phyloP scores from a whole-genome alignment of 2,113 vertebrate genomes.

The Chaenocephalus aceratus region DNA sequence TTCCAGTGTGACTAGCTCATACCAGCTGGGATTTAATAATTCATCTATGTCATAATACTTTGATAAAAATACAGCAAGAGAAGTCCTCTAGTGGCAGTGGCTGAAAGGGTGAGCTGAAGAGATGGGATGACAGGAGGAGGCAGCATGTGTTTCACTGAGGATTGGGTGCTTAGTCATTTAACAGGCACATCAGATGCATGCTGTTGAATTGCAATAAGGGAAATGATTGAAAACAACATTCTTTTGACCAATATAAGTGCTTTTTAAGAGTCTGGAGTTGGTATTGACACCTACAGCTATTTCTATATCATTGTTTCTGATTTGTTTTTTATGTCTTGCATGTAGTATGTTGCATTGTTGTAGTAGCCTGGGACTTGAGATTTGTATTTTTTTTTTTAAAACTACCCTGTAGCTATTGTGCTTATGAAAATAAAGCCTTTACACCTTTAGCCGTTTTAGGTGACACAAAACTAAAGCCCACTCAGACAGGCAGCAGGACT shows the following conservation, averaged over 20 bases:
- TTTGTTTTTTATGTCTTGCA: too few species aligned
- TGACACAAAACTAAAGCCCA: neutral
- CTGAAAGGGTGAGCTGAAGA: conserved; percentile 32
- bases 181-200: neutral
- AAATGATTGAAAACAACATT: neutral
- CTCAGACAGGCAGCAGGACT: neutral
- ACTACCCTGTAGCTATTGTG: too few species aligned
- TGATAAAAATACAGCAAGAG: neutral
- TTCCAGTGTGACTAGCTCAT: conserved; percentile 14
- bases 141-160: neutral
- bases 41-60: conserved; percentile 3
- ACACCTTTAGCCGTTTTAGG: neutral
- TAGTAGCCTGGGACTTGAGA: too few species aligned
- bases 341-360: too few species aligned
- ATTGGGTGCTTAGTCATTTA: neutral
- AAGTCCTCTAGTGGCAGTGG: neutral
- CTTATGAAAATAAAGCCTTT: too few species aligned
- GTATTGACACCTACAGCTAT: too few species aligned
- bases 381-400: too few species aligned
- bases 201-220: neutral
- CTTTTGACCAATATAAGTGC: too few species aligned
- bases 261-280: too few species aligned
- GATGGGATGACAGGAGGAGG: neutral
- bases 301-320: too few species aligned
- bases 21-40: conserved; percentile 43